A percentile compares a stretch with the other conserved stretches of the same genome.
Evolutionary conservation across 2,888 invertebrate genomes (phyloP).

Genomic region (Zygaena filipendulae): DNA sequence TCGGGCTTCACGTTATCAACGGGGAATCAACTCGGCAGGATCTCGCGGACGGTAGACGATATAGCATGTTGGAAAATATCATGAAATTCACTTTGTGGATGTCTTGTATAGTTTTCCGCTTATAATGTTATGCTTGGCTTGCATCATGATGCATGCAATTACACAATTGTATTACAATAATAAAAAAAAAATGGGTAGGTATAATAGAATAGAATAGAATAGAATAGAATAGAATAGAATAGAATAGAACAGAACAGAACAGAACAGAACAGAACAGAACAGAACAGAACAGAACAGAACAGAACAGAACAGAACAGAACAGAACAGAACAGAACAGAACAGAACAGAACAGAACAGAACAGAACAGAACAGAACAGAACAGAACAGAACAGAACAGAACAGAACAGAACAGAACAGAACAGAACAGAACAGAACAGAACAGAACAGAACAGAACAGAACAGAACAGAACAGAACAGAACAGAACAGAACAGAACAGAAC

Average conservation of each 20-base stretch:
- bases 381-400: neutral
- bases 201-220: neutral
- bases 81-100: no score
- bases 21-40: no score
- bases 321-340: neutral
- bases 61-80: no score
- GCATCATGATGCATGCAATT: slow-evolving; percentile 2
- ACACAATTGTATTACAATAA: no score
- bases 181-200: no score
- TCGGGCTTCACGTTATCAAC: no score
- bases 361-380: neutral
- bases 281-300: neutral
- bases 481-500: neutral
- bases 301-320: neutral
- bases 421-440: neutral
- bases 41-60: no score
- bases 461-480: neutral
- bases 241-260: neutral
- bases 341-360: neutral
- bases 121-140: neutral
- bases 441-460: neutral
- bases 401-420: neutral
- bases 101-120: neutral
- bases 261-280: neutral
- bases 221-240: neutral